Evolutionary conservation across 2,113 vertebrate genomes (phyloP), one percentile per base, ranked within the genome.

Genomic region (Pseudorhombus dupliciocellatus): DNA sequence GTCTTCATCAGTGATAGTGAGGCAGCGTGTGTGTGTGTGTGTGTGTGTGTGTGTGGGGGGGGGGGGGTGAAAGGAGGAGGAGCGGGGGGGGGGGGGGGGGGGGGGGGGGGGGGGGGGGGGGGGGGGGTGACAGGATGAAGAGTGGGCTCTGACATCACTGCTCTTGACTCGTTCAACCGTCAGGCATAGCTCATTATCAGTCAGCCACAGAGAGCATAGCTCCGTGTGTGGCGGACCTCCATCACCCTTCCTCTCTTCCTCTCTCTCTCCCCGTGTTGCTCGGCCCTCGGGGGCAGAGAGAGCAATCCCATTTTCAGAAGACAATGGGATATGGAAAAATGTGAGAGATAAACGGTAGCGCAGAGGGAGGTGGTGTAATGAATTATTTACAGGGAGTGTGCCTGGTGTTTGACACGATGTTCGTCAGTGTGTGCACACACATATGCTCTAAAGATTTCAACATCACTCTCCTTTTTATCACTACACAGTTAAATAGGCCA

Each of bases 141-240:
- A 67, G 50, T 1, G 7, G 61, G 73, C 44, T 16, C 65, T 74
- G 77, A 87, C 61, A 69, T 77, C 78, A 81, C 66, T 42, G 24
- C 57, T 70, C 62, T 42, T 70, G 57, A 21, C 26, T 77, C 63
- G 26, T 26, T 59, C 34, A 79, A 79, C 71, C 14, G 51, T 65
- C 74, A 66, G 69, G 68, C 84, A 86, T 85, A 83, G 77, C 87
- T 81, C 80, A 85, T 87, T 70, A 85, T 81, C 80, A 89, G 75
- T 79, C 80, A 83, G 60, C 82, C 83, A 77, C 22, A 85, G 59
- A 3, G 37, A 0, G 44, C 10, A n/a, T 20, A 48, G 24, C 28
- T 48, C 31, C 55, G 62, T 42, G 25, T 40, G 46, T 54, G 70
- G 70, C 70, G 57, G 20, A 10, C 46, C 60, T 50, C 42, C 2